phyloP scores from a whole-genome alignment of 2,797 vertebrate species.

The Chiloscyllium punctatum region DNA sequence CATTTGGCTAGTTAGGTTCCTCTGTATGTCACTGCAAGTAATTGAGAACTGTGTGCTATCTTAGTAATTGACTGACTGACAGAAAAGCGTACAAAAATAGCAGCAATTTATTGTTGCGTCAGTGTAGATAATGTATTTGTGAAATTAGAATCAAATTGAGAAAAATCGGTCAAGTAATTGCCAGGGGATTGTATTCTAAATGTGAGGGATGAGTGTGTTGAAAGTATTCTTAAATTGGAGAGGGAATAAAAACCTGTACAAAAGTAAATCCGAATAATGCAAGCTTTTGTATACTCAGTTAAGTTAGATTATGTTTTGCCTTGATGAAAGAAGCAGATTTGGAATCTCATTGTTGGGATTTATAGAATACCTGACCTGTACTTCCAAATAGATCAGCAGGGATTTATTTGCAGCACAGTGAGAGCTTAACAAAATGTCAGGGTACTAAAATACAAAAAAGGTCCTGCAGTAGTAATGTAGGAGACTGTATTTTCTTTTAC shows the following conservation, averaged over 20 bases:
- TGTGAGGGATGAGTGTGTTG: neutral
- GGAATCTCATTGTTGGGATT: conserved; percentile 17
- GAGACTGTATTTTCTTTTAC: neutral
- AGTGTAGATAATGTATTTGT: neutral
- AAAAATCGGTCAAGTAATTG: neutral
- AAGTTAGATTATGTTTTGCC: conserved; percentile 13
- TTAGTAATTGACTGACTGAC: neutral
- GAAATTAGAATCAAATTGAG: neutral
- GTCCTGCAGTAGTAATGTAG: neutral
- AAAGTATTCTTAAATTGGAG: neutral
- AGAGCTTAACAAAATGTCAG: conserved; percentile 25
- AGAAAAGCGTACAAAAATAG: neutral
- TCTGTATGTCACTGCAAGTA: conserved; percentile 10
- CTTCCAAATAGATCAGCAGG: neutral
- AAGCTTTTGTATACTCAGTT: neutral
- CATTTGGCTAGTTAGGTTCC: conserved; percentile 45
- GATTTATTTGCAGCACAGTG: conserved; percentile 12
- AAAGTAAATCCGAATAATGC: neutral
- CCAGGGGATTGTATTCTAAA: neutral
- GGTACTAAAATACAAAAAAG: conserved; percentile 28
- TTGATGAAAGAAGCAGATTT: conserved; percentile 7
- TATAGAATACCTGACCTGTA: neutral
- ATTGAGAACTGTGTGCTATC: neutral
- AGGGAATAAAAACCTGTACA: neutral
- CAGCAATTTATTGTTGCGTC: neutral